Conservation (phyloP, 1,140 invertebrate genomes). For the Doryteuthis pealeii region DNA sequence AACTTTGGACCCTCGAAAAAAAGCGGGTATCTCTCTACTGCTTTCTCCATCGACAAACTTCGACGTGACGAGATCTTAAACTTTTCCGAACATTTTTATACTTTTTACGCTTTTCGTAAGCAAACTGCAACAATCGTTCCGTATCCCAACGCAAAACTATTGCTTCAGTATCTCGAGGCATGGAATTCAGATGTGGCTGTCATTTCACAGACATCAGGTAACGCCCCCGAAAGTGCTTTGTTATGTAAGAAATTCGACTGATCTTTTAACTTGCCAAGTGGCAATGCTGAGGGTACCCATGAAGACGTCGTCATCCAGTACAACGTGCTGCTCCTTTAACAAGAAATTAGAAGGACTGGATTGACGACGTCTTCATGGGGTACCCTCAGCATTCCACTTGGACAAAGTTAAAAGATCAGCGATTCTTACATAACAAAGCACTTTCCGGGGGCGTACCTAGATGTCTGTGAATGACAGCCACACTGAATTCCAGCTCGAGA, state of each 20-base stretch:
- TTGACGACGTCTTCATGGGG: not conserved
- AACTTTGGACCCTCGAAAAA: slow-evolving; percentile 32
- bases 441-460: not conserved
- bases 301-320: slow-evolving; percentile 10
- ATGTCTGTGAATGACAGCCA: slow-evolving; percentile 11
- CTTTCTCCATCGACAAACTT: slow-evolving; percentile 19
- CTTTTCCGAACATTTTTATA: not conserved
- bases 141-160: not conserved
- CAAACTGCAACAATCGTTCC: not conserved
- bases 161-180: not conserved
- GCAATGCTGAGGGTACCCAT: not conserved
- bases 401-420: not conserved
- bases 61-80: not conserved
- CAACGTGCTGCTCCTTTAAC: slow-evolving; percentile 25
- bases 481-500: not conserved
- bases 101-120: not conserved
- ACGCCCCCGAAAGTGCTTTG: not conserved
- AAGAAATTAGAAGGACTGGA: slow-evolving; percentile 17
- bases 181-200: not conserved
- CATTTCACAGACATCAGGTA: slow-evolving; percentile 11
- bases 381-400: not conserved
- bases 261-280: not conserved
- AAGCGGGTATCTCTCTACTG: slow-evolving; percentile 29
- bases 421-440: not conserved
- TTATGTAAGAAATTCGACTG: not conserved